Conservation (phyloP, 1,140 invertebrate genomes). For the Anastrepha ludens region DNA sequence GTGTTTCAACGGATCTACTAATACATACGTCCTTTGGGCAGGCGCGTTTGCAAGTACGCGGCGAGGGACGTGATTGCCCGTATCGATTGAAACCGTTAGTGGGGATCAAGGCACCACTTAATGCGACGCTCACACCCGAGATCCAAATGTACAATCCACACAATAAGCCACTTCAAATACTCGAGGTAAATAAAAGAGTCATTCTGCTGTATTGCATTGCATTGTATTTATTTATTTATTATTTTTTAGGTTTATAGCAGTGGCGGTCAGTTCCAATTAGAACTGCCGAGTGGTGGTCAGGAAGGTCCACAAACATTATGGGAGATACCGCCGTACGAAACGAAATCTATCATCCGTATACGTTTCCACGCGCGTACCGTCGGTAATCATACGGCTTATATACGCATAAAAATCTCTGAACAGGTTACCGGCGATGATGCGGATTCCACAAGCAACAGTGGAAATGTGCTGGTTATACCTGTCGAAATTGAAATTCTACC, state of each 20-base stretch:
- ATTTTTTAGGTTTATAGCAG: constrained; percentile 82
- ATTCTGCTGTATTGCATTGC: background rate
- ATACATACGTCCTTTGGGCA: constrained; percentile 95
- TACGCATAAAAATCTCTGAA: constrained; percentile 71
- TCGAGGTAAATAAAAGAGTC: constrained; percentile 61
- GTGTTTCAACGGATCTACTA: constrained; percentile 90
- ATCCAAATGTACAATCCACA: constrained; percentile 97
- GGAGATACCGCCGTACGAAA: constrained; percentile 92
- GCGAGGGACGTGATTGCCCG: constrained; percentile 88
- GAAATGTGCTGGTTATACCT: constrained; percentile 83
- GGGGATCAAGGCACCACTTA: constrained; percentile 91
- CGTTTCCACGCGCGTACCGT: constrained; percentile 82
- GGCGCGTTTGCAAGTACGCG: constrained; percentile 85
- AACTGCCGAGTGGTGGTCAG: constrained; percentile 83
- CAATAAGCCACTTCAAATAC: constrained; percentile 87
- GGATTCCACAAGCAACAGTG: constrained; percentile 58
- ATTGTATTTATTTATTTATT: constrained; percentile 11
- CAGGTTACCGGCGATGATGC: background rate
- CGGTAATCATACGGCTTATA: constrained; percentile 74
- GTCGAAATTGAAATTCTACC: constrained; percentile 91
- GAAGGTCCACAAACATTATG: constrained; percentile 89
- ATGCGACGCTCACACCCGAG: constrained; percentile 91
- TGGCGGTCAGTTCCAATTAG: constrained; percentile 92
- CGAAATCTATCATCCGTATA: constrained; percentile 91
- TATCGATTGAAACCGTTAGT: constrained; percentile 92